Evolutionary conservation across 1,140 invertebrate species (phyloP), one percentile per base, ranked within the genome.

Genomic region (Zaprionus tsacasi): DNA sequence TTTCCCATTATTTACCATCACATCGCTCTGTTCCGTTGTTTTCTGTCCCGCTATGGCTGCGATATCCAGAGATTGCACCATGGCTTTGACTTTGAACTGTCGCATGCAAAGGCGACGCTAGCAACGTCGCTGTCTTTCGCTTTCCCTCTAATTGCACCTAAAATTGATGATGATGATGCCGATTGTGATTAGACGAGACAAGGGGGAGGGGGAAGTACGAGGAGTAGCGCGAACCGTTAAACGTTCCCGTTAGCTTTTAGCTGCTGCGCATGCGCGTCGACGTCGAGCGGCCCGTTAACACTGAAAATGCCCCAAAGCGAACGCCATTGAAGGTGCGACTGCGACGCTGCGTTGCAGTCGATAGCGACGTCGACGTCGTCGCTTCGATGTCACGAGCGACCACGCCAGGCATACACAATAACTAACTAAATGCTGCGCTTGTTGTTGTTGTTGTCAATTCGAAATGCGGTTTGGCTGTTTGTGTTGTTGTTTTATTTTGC

Each of bases 41-140:
- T 65, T 55, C 38, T 68, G 76, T 74, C 87, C 91, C 57, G 86
- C 76, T 81, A 92, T 92, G 70, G 88, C 78, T 58, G 91, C 81
- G 76, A 92, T 92, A 76, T 92, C 91, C 75, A 92, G 69, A 55
- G 91, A 82, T 76, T 92, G 88, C 68, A 92, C 91, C 88, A 92
- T 88, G 78, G 71, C 74, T 89, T 72, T 86, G 85, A 88, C 80
- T 88, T 88, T 89, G 85, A 87, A 87, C 83, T 87, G 83, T 87
- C 85, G 80, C 81, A 83, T 89, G 81, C 85, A 83, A 77, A 83
- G 60, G 56, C 68, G 38, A 64, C 43, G 50, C 17, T 45, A 3
- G 10, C 38, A 21, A 21, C 21, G 40, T n/a, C 35, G 15, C 7
- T 12, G n/a, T 21, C 10, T 58, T 13, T 13, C 66, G 30, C 60